Evolutionary conservation across 2,797 vertebrate species (phyloP), one percentile per base, ranked within the genome.

Genomic region (Melanotaenia parkinsoni): DNA sequence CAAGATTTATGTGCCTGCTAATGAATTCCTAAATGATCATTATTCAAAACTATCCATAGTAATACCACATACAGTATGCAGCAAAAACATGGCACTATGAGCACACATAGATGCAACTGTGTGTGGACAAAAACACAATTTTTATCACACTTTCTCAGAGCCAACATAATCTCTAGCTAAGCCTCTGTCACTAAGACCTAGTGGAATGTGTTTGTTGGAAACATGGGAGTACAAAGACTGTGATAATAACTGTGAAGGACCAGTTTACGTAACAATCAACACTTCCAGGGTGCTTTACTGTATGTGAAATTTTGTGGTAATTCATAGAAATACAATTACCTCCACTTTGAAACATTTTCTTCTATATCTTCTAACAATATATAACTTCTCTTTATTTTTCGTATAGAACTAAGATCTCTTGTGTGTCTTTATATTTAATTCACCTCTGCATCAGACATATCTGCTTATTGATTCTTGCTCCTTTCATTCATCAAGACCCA

Each of bases 121-220:
- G 50, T 57, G 26, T 32, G 67, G 1, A 33, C 24, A 63, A 75
- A 68, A 61, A 10, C 13, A 37, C 53, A 71, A 40, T 63, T 59
- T 73, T 51, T 70, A 35, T 61, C 66, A 71, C 57, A n/a, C 45
- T 60, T 74, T 71, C 61, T 57, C 40, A 61, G 54, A 72, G 61
- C 66, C 47, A 8, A 56, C 57, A 40, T 87, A 86, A 90, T 85
- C 84, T 88, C 67, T 58, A 38, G 76, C 70, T 88, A 86, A 87
- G 77, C 85, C 70, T 69, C 74, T 72, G 81, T 74, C 79, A 63
- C 75, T 78, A 91, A 88, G 76, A 83, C 82, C 79, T 83, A 43
- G 0, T 78, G 87, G 88, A 92, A 90, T 89, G 77, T 47, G 45
- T 76, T 68, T 75, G 57, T 74, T 61, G 51, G 68, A 26, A 77